Conservation (phyloP, 2,888 invertebrate genomes). For the Callimorpha dominula region DNA sequence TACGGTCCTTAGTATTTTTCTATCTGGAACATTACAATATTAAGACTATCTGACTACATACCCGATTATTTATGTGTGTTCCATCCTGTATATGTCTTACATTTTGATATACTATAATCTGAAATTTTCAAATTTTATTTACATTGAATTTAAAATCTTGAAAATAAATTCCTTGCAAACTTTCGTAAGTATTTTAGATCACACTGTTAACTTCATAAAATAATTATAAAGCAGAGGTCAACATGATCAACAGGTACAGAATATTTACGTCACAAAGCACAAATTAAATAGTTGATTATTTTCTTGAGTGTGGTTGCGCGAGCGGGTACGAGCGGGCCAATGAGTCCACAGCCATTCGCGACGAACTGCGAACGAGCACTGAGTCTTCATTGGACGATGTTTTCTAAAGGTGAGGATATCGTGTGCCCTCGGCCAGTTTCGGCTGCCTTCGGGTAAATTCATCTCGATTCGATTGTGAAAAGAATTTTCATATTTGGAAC, state of each 20-base stretch:
- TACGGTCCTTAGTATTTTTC: neutral
- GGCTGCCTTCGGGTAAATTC: conserved; percentile 71
- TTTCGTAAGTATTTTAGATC: conserved; percentile 19
- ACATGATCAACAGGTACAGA: conserved; percentile 64
- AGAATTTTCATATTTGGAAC: conserved; percentile 75
- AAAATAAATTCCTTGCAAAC: conserved; percentile 8
- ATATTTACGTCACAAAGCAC: conserved; percentile 69
- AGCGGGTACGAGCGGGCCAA: conserved; percentile 41
- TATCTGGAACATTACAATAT: neutral
- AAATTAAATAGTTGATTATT: conserved; percentile 66
- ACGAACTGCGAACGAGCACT: conserved; percentile 74
- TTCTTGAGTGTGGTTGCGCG: conserved; percentile 65
- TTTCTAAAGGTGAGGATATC: conserved; percentile 84
- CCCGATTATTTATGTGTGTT: neutral
- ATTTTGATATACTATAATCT: neutral
- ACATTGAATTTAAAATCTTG: neutral
- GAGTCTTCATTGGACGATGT: conserved; percentile 82
- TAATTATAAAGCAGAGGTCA: conserved; percentile 39
- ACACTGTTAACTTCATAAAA: conserved; percentile 30
- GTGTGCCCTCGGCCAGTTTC: conserved; percentile 72
- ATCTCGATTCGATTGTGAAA: conserved; percentile 81
- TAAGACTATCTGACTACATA: neutral
- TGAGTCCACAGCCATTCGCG: conserved; percentile 63
- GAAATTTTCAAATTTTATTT: neutral
- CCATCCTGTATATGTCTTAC: neutral